Evolutionary conservation across 2,113 vertebrate species (phyloP).

Genomic region (Microtus oregoni): DNA sequence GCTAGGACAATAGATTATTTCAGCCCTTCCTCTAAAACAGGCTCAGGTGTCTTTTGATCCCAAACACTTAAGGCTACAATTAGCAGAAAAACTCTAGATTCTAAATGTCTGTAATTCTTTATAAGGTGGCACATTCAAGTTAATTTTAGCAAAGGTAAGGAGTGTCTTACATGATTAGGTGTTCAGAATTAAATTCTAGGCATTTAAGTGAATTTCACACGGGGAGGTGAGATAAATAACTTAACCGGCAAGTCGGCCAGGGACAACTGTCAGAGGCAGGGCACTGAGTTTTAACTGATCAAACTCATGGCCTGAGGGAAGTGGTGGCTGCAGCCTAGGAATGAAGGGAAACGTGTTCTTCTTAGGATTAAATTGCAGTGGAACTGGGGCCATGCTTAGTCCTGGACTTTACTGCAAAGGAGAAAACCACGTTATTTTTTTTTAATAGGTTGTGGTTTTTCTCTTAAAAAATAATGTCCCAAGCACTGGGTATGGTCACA

Average conservation of each 20-base stretch:
- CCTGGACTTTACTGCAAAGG: not conserved
- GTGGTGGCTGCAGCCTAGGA: not conserved
- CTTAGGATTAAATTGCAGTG: not conserved
- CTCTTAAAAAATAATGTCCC: slow-evolving; percentile 42
- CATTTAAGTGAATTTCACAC: not conserved
- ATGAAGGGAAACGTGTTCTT: not conserved
- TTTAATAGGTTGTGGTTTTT: not conserved
- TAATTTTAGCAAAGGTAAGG: slow-evolving; percentile 25
- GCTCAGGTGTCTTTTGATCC: not conserved
- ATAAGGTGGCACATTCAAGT: not conserved
- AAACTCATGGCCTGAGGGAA: not conserved
- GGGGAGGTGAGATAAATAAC: not conserved
- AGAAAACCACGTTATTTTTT: not conserved
- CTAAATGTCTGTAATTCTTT: not conserved
- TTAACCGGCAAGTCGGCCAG: not conserved
- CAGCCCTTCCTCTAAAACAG: not conserved
- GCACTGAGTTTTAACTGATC: not conserved
- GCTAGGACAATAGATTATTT: not conserved
- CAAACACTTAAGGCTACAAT: not conserved
- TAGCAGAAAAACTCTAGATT: not conserved
- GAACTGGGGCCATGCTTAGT: not conserved
- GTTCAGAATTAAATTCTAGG: slow-evolving; percentile 14
- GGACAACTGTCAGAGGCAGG: not conserved
- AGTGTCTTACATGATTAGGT: not conserved
- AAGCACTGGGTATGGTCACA: not conserved